phyloP scores from a whole-genome alignment of 2,797 vertebrate genomes.

The Phataginus tricuspis region DNA sequence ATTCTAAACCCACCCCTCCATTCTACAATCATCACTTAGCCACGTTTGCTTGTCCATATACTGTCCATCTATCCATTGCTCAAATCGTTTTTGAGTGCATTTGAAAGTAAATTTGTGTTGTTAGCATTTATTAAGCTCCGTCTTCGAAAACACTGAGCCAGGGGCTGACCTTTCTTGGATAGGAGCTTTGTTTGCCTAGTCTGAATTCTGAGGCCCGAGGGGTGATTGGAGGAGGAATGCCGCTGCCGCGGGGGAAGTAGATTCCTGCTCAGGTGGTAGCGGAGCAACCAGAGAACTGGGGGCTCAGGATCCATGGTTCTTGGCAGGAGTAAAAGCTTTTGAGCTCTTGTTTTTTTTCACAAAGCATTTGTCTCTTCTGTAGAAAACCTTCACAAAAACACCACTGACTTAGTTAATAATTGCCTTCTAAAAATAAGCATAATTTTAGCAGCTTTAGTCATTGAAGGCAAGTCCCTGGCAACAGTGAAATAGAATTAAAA shows the following conservation, averaged over 20 bases:
- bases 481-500: conserved; percentile 70
- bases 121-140: not conserved
- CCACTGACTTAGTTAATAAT: conserved; percentile 80
- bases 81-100: not conserved
- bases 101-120: conserved; percentile 33
- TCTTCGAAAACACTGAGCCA: not conserved
- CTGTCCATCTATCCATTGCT: not conserved
- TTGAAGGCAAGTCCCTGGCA: conserved; percentile 81
- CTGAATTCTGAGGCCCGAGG: not conserved
- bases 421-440: conserved; percentile 83
- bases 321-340: conserved; percentile 60
- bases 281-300: conserved; percentile 5
- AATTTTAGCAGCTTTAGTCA: conserved; percentile 70
- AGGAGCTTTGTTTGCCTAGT: not conserved
- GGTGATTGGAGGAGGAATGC: not conserved
- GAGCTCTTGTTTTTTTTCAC: not conserved
- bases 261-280: conserved; percentile 30
- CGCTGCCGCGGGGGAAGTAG: not conserved
- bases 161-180: not conserved
- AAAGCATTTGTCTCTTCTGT: conserved; percentile 41
- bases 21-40: not conserved
- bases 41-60: not conserved
- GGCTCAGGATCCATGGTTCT: conserved; percentile 8
- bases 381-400: conserved; percentile 63
- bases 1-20: not conserved